These are phyloP conservation scores for Tiliacea citrago DNA, from an alignment of 2,888 invertebrate species.

Conservation along the genomic window DNA sequence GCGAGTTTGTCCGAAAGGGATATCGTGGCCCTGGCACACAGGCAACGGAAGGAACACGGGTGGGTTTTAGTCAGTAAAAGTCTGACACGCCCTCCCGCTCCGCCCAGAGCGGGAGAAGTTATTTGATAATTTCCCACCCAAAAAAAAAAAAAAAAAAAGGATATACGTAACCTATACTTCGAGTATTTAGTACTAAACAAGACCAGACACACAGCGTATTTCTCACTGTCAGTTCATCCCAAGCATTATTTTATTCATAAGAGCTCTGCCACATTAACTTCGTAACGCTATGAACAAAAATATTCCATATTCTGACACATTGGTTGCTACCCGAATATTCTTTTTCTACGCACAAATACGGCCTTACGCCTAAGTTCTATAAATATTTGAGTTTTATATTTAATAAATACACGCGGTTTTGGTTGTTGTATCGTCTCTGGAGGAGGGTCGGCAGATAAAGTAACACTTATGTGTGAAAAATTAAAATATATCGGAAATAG, in stretches of 20 bases:
- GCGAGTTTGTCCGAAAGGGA: too few relatives aligned
- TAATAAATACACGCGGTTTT: conserved; percentile 66
- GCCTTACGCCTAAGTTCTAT: conserved; percentile 76
- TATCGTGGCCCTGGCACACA: too few relatives aligned
- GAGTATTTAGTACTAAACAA: neutral
- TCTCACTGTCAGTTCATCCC: conserved; percentile 19
- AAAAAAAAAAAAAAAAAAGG: too few relatives aligned
- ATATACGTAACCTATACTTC: neutral
- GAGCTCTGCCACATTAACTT: conserved; percentile 39
- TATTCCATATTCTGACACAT: conserved; percentile 63
- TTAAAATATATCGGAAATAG: conserved; percentile 9
- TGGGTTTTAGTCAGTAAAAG: too few relatives aligned
- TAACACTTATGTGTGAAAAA: conserved; percentile 25
- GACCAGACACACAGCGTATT: neutral
- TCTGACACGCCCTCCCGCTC: too few relatives aligned
- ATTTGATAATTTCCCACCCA: too few relatives aligned
- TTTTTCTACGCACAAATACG: conserved; percentile 71
- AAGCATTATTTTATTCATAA: conserved; percentile 62
- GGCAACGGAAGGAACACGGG: too few relatives aligned
- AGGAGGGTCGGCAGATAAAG: conserved; percentile 50
- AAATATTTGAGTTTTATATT: conserved; percentile 82
- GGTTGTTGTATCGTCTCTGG: conserved; percentile 60
- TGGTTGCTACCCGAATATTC: conserved; percentile 59
- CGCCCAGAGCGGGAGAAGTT: too few relatives aligned
- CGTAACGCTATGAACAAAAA: conserved; percentile 31